Evolutionary conservation across 2,797 vertebrate genomes (phyloP).

Genomic region (Ataeniobius toweri): DNA sequence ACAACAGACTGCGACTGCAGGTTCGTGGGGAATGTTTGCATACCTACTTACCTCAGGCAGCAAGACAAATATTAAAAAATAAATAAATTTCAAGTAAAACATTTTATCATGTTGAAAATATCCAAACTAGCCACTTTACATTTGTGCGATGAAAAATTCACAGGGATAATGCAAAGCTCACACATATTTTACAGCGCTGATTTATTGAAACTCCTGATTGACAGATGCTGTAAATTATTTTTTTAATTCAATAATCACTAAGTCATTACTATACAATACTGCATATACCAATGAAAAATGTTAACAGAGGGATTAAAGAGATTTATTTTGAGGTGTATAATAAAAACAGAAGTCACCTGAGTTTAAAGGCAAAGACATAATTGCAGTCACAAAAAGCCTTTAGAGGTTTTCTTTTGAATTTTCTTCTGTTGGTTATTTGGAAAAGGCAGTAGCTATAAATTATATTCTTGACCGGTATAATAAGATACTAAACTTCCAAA

Average conservation of each 20-base stretch:
- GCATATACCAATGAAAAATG: neutral
- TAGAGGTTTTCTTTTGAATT: neutral
- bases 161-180: neutral
- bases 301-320: neutral
- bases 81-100: neutral
- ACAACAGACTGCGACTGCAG: neutral
- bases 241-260: neutral
- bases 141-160: neutral
- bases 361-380: neutral
- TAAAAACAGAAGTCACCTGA: neutral
- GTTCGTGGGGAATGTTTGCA: neutral
- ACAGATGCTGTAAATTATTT: neutral
- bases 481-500: neutral
- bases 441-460: neutral
- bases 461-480: neutral
- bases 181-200: neutral
- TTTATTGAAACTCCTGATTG: neutral
- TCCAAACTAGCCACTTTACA: neutral
- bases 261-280: neutral
- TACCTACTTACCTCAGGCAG: neutral
- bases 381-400: neutral
- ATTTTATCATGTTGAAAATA: neutral
- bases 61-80: neutral
- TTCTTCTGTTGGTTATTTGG: neutral
- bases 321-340: neutral